Evolutionary conservation across 2,888 invertebrate species (phyloP), one percentile per base, ranked within the genome.

Genomic region (Leucoptera coffeella): DNA sequence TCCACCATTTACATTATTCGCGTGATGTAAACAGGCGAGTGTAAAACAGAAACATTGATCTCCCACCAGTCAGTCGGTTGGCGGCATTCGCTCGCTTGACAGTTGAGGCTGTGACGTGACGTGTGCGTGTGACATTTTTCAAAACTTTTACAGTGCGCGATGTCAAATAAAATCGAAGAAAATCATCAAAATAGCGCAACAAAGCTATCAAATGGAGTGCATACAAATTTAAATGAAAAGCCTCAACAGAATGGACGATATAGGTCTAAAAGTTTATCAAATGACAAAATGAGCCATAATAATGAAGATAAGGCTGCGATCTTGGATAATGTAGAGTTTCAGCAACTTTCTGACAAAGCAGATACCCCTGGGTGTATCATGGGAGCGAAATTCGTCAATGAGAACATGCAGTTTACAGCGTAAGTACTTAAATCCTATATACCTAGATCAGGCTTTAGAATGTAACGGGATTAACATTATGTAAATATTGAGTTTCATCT

Each of bases 281-380:
- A 64, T 60, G 69, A 69, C 54, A 69, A 69, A 46, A 58, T 69
- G 40, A 65, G 61, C 36, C 54, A 62, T 41, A 45, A 48, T 11
- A 62, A 64, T 36, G 59, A 56, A 26, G 69, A 69, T 39, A 52
- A 65, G 8, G 58, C 64, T 5, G 69, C 67, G 15, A 69, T 69
- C 29, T 39, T 69, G 39, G 60, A 64, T 35, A 65, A 69, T 51
- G 51, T 59, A 10, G 69, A 69, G 32, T 55, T 50, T 13, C 52
- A 65, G 26, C 53, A 65, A 40, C 39, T 65, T 28, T 44, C 65
- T 19, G 57, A 55, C 7, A 62, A 52, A 35, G 47, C 47, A 10
- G 67, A 69, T 39, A 67, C 69, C 15, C 69, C 69, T 17, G 64
- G 69, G 15, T 67, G 67, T 38, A 41, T 67, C 34, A 46, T 45